Conservation (phyloP, 2,797 vertebrate genomes). For the Carcharodon carcharias region DNA sequence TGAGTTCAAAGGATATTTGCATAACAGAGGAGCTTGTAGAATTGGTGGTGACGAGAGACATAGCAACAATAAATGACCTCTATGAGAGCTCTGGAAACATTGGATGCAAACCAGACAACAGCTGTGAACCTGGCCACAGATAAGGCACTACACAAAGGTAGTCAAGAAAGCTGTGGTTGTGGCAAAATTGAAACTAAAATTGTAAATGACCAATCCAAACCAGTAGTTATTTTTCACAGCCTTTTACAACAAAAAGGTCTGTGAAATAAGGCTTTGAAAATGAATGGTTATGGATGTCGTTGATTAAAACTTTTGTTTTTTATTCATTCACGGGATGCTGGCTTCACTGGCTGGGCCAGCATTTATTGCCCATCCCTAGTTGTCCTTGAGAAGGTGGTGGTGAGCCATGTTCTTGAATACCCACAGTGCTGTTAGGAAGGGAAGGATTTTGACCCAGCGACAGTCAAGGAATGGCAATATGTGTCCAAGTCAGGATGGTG, state of each 20-base stretch:
- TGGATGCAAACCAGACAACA: background rate
- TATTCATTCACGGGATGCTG: too few relatives aligned
- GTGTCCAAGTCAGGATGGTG: too few relatives aligned
- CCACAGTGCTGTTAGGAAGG: too few relatives aligned
- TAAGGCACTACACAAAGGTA: background rate
- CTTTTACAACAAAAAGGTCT: constrained; percentile 44
- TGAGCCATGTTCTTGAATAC: too few relatives aligned
- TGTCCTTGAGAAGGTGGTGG: too few relatives aligned
- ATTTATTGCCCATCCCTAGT: too few relatives aligned
- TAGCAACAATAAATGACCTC: background rate
- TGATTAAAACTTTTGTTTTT: background rate
- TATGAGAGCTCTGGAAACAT: background rate
- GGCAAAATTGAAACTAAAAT: background rate
- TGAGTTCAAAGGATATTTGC: background rate
- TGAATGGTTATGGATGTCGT: background rate
- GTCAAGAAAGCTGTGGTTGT: background rate
- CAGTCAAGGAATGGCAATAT: too few relatives aligned
- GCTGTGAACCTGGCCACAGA: background rate
- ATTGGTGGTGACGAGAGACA: background rate
- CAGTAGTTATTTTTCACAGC: constrained; percentile 39
- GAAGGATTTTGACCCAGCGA: too few relatives aligned
- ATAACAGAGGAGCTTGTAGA: background rate
- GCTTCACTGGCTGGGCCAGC: too few relatives aligned
- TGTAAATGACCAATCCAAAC: constrained; percentile 31
- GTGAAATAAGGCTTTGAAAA: constrained; percentile 38